Evolutionary conservation across 2,113 vertebrate genomes (phyloP).

Genomic region (Scolopax mira): DNA sequence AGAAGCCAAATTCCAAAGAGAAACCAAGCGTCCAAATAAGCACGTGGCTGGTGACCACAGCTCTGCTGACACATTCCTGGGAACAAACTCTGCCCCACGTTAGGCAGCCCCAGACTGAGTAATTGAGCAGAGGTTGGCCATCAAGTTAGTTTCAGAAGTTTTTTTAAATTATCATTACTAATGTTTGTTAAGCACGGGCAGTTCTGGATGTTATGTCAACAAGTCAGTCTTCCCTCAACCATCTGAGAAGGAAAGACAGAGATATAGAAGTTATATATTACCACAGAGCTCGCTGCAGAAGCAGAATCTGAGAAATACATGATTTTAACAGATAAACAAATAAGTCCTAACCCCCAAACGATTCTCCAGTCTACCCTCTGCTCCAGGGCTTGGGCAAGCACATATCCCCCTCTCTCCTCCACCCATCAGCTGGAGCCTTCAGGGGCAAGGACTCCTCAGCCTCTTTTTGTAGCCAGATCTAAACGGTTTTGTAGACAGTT

Average conservation of each 20-base stretch:
- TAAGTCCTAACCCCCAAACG: background rate
- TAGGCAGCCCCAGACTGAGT: background rate
- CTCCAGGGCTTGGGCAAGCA: background rate
- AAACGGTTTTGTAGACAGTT: background rate
- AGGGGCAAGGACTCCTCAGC: background rate
- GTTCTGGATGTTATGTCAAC: background rate
- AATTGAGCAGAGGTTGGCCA: background rate
- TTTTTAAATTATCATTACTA: background rate
- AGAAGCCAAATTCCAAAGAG: slow-evolving; percentile 4
- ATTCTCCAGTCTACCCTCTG: background rate
- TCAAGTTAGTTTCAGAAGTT: rapidly evolving
- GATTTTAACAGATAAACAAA: background rate
- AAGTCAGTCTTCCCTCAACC: background rate
- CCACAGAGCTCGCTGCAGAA: background rate
- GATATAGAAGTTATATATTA: background rate
- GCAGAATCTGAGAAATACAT: background rate
- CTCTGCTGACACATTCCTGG: background rate
- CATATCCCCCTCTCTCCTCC: background rate
- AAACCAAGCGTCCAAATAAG: background rate
- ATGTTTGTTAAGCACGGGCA: background rate
- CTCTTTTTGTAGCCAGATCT: background rate
- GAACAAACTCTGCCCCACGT: background rate
- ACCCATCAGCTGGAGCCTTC: background rate
- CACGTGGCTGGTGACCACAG: background rate
- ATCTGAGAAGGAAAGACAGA: background rate